Conservation (phyloP, 2,113 vertebrate species). For the Thalassoma bifasciatum region DNA sequence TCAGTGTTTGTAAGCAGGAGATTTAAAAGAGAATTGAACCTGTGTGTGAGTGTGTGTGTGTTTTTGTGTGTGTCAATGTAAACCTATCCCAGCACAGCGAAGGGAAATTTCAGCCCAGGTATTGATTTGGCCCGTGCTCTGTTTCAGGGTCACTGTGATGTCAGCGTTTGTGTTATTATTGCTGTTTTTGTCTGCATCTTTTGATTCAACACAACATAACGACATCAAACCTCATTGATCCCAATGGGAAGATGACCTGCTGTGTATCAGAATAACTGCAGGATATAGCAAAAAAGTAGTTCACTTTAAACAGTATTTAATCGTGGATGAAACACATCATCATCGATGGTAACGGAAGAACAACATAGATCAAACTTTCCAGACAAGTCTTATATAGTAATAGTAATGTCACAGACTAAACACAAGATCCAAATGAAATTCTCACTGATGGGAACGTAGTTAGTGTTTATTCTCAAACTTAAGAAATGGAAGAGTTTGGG, state of each 20-base stretch:
- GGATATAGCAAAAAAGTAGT: not conserved
- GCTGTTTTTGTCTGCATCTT: slow-evolving; percentile 69
- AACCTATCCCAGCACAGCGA: slow-evolving; percentile 50
- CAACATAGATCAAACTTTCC: not conserved
- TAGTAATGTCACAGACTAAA: too few species aligned
- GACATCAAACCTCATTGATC: slow-evolving; percentile 63
- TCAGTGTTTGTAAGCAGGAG: slow-evolving; percentile 77
- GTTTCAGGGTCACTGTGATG: slow-evolving; percentile 74
- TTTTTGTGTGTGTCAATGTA: slow-evolving; percentile 48
- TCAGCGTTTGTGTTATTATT: slow-evolving; percentile 75
- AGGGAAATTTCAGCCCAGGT: slow-evolving; percentile 52
- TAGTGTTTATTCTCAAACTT: too few species aligned
- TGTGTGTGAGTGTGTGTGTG: not conserved
- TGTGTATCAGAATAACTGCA: slow-evolving; percentile 36
- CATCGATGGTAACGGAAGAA: not conserved
- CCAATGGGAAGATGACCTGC: slow-evolving; percentile 14
- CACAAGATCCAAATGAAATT: too few species aligned
- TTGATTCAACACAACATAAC: slow-evolving; percentile 63
- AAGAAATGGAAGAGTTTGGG: too few species aligned
- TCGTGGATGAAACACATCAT: not conserved
- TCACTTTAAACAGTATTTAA: not conserved
- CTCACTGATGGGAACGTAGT: too few species aligned
- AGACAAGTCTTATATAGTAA: too few species aligned
- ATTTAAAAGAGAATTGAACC: slow-evolving; percentile 36
- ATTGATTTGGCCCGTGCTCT: slow-evolving; percentile 54